Conservation (phyloP, 2,113 vertebrate genomes). For the Halcyon senegalensis region DNA sequence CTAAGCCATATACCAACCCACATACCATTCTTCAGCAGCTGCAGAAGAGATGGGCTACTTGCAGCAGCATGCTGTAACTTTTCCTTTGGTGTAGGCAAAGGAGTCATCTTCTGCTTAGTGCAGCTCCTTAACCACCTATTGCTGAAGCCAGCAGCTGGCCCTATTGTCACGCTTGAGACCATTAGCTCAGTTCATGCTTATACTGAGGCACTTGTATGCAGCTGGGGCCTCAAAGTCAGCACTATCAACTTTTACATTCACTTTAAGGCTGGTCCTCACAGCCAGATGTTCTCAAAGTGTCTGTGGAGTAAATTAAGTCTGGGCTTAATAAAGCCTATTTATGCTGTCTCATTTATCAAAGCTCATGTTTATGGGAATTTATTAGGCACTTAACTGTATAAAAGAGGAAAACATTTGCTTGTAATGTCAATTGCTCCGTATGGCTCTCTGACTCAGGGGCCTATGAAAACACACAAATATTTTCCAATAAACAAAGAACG, state of each 20-base stretch:
- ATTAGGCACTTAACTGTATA: slow-evolving; percentile 37
- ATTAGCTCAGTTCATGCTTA: not conserved
- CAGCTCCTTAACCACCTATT: not conserved
- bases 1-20: not conserved
- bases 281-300: not conserved
- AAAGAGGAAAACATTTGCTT: slow-evolving; percentile 55
- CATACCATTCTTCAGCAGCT: not conserved
- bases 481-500: slow-evolving; percentile 57
- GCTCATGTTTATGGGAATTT: slow-evolving; percentile 34
- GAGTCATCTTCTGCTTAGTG: not conserved
- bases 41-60: not conserved
- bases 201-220: accelerated
- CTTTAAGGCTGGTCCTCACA: not conserved
- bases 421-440: not conserved
- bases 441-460: slow-evolving; percentile 26
- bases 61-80: not conserved
- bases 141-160: not conserved
- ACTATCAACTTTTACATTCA: not conserved
- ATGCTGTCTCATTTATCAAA: slow-evolving; percentile 26
- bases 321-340: slow-evolving; percentile 29
- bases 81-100: not conserved
- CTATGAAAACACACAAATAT: slow-evolving; percentile 43
- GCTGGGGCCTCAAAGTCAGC: not conserved
- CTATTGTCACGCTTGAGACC: not conserved
- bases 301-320: not conserved